phyloP scores from a whole-genome alignment of 2,888 invertebrate species.

The Drosophila infuscata region DNA sequence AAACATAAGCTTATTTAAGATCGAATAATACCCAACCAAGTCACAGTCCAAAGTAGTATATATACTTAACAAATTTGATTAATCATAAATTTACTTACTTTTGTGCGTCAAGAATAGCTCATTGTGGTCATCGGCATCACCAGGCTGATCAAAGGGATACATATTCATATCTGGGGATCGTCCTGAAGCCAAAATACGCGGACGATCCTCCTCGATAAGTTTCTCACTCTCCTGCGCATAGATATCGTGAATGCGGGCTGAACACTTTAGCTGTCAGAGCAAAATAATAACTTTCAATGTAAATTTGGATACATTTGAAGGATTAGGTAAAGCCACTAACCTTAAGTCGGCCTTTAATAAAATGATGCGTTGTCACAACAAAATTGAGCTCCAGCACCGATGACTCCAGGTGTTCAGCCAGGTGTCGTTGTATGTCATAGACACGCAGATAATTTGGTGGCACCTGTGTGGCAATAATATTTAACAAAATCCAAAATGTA shows the following conservation, averaged over 20 bases:
- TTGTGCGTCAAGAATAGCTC: constrained; percentile 83
- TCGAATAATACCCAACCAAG: neutral
- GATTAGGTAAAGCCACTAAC: constrained; percentile 45
- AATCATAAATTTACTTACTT: constrained; percentile 74
- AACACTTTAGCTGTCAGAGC: constrained; percentile 81
- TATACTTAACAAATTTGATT: neutral
- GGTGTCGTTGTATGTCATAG: constrained; percentile 82
- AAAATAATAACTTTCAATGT: neutral
- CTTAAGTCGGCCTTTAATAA: constrained; percentile 83
- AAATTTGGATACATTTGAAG: too few species aligned
- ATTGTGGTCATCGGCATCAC: constrained; percentile 82
- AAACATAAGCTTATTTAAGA: too few species aligned
- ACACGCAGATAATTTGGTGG: constrained; percentile 77
- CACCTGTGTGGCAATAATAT: constrained; percentile 63
- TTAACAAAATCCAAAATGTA: too few species aligned
- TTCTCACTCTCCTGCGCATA: constrained; percentile 84
- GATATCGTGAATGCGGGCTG: constrained; percentile 84
- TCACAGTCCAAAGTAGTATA: neutral
- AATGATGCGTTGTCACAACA: constrained; percentile 83
- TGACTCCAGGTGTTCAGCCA: constrained; percentile 83
- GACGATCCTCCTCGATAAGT: constrained; percentile 84
- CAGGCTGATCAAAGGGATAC: constrained; percentile 84
- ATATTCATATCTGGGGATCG: constrained; percentile 84
- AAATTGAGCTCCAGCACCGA: constrained; percentile 83
- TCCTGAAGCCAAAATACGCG: constrained; percentile 84